Evolutionary conservation across 2,888 invertebrate species (phyloP).

Genomic region (Cryptocephalus moraei): DNA sequence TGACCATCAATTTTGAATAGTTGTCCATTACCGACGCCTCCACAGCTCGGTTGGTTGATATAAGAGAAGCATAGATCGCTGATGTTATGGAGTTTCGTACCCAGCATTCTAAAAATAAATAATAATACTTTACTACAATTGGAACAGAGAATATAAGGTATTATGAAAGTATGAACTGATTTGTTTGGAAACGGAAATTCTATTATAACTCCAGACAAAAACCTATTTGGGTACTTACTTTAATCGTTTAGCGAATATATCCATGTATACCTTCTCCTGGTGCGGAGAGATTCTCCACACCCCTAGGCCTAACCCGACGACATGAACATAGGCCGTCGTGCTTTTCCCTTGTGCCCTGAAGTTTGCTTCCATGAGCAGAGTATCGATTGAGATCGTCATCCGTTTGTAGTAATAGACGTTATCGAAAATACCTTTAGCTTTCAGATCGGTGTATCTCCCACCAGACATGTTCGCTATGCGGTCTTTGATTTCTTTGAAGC

Average conservation of each 20-base stretch:
- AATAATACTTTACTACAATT: no score
- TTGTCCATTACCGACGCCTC: conserved; percentile 39
- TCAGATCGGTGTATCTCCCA: conserved; percentile 12
- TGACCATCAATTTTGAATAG: conserved; percentile 19
- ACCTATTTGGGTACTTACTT: conserved; percentile 4
- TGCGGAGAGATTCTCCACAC: conserved; percentile 55
- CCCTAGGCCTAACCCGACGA: conserved; percentile 59
- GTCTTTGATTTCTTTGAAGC: conserved; percentile 9
- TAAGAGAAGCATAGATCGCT: conserved; percentile 58
- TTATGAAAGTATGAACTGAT: no score
- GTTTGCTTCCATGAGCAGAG: conserved; percentile 52
- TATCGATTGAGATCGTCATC: conserved; percentile 48
- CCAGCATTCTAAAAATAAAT: conserved; percentile 22
- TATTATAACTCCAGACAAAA: background rate
- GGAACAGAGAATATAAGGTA: no score
- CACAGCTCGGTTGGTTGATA: conserved; percentile 41
- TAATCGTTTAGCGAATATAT: conserved; percentile 52
- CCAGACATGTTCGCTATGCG: background rate
- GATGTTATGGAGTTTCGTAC: conserved; percentile 40
- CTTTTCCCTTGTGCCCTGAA: conserved; percentile 42
- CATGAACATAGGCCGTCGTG: conserved; percentile 51
- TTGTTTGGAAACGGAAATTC: background rate
- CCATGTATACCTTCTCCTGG: conserved; percentile 52
- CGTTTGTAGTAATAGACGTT: conserved; percentile 39
- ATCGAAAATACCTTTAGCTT: conserved; percentile 24